Percentiles rank a stretch among this genome's conserved stretches.
Conservation (phyloP, 2,888 invertebrate species). For the Macrosoma leucophasiata region DNA sequence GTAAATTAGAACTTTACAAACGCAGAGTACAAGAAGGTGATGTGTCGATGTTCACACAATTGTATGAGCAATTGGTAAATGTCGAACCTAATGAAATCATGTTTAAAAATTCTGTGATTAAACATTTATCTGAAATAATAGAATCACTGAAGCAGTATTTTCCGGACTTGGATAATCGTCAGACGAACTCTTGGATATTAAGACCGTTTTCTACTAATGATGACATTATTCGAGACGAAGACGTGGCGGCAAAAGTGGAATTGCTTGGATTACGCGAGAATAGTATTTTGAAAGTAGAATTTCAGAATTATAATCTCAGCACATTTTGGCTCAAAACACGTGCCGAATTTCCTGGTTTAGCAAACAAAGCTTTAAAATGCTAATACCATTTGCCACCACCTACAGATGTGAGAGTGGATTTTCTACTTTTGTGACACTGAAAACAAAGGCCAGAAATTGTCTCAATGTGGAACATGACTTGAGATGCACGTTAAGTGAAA, state of each 20-base stretch:
- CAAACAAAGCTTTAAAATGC: conserved; percentile 25
- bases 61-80: no score
- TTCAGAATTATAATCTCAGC: conserved; percentile 21
- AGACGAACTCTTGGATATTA: conserved; percentile 21
- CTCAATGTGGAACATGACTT: conserved; percentile 21
- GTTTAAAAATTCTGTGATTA: conserved; percentile 25
- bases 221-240: conserved; percentile 16
- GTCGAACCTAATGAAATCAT: conserved; percentile 20
- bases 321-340: conserved; percentile 23
- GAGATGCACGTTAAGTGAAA: conserved; percentile 18
- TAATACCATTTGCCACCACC: conserved; percentile 23
- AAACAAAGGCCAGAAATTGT: conserved; percentile 20
- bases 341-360: conserved; percentile 23
- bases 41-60: conserved; percentile 27
- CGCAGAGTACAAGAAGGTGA: conserved; percentile 25
- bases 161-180: conserved; percentile 23
- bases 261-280: conserved; percentile 10
- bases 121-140: conserved; percentile 24
- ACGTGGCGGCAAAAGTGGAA: conserved; percentile 17
- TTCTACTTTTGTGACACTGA: conserved; percentile 20
- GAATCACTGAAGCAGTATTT: conserved; percentile 26
- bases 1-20: conserved; percentile 28
- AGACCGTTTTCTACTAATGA: conserved; percentile 19
- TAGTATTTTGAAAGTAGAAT: conserved; percentile 15
- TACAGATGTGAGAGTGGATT: conserved; percentile 23